Conservation (phyloP, 2,797 vertebrate genomes). For the Microchirus variegatus region DNA sequence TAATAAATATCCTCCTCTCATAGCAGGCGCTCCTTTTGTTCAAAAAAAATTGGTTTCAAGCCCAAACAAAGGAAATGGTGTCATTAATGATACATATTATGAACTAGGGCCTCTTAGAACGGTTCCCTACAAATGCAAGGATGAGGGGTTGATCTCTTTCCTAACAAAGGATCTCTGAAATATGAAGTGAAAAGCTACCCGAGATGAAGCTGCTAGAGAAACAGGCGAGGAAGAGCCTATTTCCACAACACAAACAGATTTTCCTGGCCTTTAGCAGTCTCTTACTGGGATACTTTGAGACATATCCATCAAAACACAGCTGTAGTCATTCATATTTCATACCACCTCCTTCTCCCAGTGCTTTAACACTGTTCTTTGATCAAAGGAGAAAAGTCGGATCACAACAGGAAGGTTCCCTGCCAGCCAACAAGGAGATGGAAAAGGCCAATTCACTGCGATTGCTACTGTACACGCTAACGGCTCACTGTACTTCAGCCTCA, state of each 20-base stretch:
- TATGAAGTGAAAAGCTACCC: constrained; percentile 79
- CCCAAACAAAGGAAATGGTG: constrained; percentile 78
- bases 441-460: constrained; percentile 62
- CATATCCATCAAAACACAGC: constrained; percentile 83
- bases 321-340: constrained; percentile 86
- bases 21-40: constrained; percentile 60
- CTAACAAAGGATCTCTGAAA: constrained; percentile 81
- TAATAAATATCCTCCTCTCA: constrained; percentile 71
- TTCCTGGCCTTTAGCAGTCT: constrained; percentile 82
- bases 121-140: constrained; percentile 67
- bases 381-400: constrained; percentile 80
- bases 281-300: constrained; percentile 83
- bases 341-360: constrained; percentile 82
- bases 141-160: constrained; percentile 70
- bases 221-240: constrained; percentile 75
- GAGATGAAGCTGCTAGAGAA: constrained; percentile 74
- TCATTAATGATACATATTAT: constrained; percentile 79
- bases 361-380: constrained; percentile 84
- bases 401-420: constrained; percentile 83
- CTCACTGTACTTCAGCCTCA: constrained; percentile 43
- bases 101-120: constrained; percentile 66
- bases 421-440: constrained; percentile 72
- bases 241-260: constrained; percentile 84
- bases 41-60: constrained; percentile 77
- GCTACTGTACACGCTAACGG: constrained; percentile 59